A percentile compares a stretch with the other conserved stretches of the same genome.
Conservation (phyloP, 35 echinoderm and acorn worm species). For the Acanthaster planci region DNA sequence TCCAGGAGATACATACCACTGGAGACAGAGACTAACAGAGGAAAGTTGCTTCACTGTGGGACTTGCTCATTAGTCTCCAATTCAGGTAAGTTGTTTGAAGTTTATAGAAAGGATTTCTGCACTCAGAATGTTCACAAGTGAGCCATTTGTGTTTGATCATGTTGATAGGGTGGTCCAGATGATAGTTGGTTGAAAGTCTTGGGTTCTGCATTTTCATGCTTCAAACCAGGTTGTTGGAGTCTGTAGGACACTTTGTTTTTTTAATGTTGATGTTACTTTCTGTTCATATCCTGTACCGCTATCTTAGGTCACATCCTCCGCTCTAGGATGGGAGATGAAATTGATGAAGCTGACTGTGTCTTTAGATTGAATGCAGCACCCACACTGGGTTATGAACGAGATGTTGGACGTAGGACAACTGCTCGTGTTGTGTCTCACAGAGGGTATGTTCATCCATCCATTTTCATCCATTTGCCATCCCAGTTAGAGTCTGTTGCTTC, state of each 20-base stretch:
- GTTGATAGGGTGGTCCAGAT: too few relatives aligned
- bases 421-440: slow-evolving; percentile 43
- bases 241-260: too few relatives aligned
- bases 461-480: too few relatives aligned
- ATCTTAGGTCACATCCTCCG: slow-evolving; percentile 47
- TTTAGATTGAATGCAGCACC: slow-evolving; percentile 67
- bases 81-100: slow-evolving; percentile 36
- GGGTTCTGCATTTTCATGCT: not conserved
- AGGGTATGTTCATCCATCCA: too few relatives aligned
- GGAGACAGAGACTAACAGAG: not conserved
- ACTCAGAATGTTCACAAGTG: too few relatives aligned
- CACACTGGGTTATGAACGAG: slow-evolving; percentile 62
- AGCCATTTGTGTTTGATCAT: too few relatives aligned
- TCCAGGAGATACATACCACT: slow-evolving; percentile 9
- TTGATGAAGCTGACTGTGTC: slow-evolving; percentile 66
- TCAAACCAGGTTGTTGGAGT: not conserved
- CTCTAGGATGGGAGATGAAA: slow-evolving; percentile 49
- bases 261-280: too few relatives aligned
- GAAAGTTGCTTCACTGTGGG: slow-evolving; percentile 31
- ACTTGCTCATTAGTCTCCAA: slow-evolving; percentile 62
- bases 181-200: not conserved
- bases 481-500: too few relatives aligned
- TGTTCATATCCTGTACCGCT: too few relatives aligned
- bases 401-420: slow-evolving; percentile 69
- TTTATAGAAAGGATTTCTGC: not conserved